Evolutionary conservation across 2,888 invertebrate species (phyloP), one percentile per base, ranked within the genome.

Genomic region (Troides aeacus): DNA sequence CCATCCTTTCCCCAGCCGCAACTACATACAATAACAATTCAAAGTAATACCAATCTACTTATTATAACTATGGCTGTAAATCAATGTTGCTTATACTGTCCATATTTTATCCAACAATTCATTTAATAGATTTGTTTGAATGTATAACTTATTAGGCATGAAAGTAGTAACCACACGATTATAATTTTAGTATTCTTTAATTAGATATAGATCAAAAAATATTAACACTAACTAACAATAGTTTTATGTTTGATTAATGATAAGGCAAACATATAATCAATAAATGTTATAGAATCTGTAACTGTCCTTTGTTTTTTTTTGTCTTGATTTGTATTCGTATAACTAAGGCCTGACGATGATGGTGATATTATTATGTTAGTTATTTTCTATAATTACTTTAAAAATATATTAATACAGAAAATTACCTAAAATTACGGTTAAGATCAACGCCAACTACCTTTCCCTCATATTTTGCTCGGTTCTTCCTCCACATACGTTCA

Each of bases 401-500:
- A n/a, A n/a, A 18, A 53, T 6, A 53, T 53, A 8, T 53, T n/a
- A n/a, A n/a, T 18, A 39, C 10, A 61, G 7, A 12, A 30, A 23
- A 46, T 64, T 61, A 92, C 91, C 97, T 97, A 84, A 97, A 98
- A 86, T 98, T 98, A 75, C 98, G 94, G 81, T 97, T 97, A 0
- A 97, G 93, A 86, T 97, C 97, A 0, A 95, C 95, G 2, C 97
- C 97, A 0, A 94, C 93, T 79, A 96, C 96, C 4, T 94, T 92
- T 58, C 94, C 95, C 0, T 90, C 90, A 66, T 94, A 93, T 60
- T 88, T 90, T 0, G 89, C 90, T 63, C 96, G 92, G 79, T 96
- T 97, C 80, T 97, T 97, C 66, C 97, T 93, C 98, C 98, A 98
- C 82, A 98, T 90, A 50, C 98, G 93, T 79, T 97, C 96, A n/a